phyloP scores from a whole-genome alignment of 2,888 invertebrate species.

The Halocaridina rubra region DNA sequence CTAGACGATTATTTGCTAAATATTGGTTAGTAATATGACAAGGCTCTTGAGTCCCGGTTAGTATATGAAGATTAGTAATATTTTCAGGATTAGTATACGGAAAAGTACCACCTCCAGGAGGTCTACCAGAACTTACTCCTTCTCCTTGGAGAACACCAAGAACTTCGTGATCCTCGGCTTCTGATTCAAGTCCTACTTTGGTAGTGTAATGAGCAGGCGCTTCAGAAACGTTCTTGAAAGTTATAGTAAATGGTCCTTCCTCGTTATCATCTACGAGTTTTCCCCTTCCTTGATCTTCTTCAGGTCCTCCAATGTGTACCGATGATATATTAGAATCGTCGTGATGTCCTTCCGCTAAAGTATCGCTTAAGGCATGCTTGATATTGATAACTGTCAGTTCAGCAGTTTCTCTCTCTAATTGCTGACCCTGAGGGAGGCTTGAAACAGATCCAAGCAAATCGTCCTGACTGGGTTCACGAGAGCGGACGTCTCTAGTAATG shows the following conservation, averaged over 20 bases:
- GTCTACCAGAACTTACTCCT: constrained; percentile 48
- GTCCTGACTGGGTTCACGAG: constrained; percentile 55
- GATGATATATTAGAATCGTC: constrained; percentile 43
- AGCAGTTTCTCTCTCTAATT: not conserved
- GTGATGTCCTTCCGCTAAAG: constrained; percentile 21
- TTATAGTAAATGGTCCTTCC: constrained; percentile 60
- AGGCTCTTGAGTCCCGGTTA: constrained; percentile 45
- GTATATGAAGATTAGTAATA: constrained; percentile 50
- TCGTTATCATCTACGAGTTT: constrained; percentile 26
- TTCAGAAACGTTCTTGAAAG: constrained; percentile 61
- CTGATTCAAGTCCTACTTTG: constrained; percentile 35
- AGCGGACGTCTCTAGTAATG: constrained; percentile 46
- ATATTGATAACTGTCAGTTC: constrained; percentile 52
- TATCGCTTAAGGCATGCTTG: constrained; percentile 50
- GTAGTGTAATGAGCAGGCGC: constrained; percentile 34
- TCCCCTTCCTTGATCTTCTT: not conserved
- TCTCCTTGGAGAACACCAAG: constrained; percentile 44
- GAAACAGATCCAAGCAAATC: constrained; percentile 40
- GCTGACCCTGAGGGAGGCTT: constrained; percentile 17
- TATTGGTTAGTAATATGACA: constrained; percentile 37
- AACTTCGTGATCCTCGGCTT: constrained; percentile 51
- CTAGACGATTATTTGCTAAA: constrained; percentile 24
- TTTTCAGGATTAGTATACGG: constrained; percentile 49
- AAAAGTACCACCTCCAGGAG: constrained; percentile 44
- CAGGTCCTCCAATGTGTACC: constrained; percentile 29